Evolutionary conservation across 2,797 vertebrate species (phyloP), one percentile per base, ranked within the genome.

Genomic region (Gallirallus australis): DNA sequence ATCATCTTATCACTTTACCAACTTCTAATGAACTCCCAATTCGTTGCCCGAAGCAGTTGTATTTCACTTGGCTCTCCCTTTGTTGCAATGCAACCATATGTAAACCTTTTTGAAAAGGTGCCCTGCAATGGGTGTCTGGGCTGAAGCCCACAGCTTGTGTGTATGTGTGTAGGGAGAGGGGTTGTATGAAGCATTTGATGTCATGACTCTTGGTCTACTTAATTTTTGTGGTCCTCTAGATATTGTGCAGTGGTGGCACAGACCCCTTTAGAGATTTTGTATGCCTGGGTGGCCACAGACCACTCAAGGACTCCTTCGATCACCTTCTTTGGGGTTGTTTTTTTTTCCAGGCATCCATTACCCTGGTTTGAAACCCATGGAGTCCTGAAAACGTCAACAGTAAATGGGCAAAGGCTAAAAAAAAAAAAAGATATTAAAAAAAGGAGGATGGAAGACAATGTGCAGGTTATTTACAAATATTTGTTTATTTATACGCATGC

Each of bases 11-110:
- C 37, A 35, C 31, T 12, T 59, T 65, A 42, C 3, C 25, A 75
- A 3, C 3, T 23, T 57, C 23, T 9, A 75, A 57, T 7, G 83
- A 87, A 47, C 1, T 3, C 59, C 50, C 6, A 0, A 0, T 61
- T 78, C 80, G 6, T 35, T 75, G 14, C 7, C 61, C 7, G 5
- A 61, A 77, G 15, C 30, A 33, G 4, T 35, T 56, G 11, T n/a
- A 27, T 76, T 82, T 89, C 60, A 68, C 25, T n/a, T 39, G 15
- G 15, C 61, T 42, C 27, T 90, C 35, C 6, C 37, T 57, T 84
- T 66, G 48, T 45, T 82, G 17, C 24, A 39, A 30, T 12, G 33
- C 19, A 85, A 5, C 19, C 31, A 77, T 48, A 73, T 25, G 63
- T 31, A 50, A 19, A 54, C 27, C 12, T 69, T 87, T 86, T 35